Conservation (phyloP, 1,140 invertebrate species). For the Drosophila bipectinata region DNA sequence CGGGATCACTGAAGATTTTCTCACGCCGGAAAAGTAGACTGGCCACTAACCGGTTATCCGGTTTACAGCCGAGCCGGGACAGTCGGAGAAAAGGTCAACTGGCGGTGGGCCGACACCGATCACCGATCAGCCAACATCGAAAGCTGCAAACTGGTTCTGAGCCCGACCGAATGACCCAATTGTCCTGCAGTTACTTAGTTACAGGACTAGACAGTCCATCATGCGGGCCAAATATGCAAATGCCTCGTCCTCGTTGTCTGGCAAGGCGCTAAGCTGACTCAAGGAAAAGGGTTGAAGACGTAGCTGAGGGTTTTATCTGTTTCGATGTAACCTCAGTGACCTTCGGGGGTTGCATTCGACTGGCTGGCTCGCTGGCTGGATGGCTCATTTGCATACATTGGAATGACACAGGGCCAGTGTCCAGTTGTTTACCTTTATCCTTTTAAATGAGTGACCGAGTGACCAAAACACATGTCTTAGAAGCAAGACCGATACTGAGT, state of each 20-base stretch:
- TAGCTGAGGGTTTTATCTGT: constrained; percentile 32
- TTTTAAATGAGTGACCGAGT: constrained; percentile 50
- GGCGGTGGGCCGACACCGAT: not conserved
- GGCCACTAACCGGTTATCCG: constrained; percentile 71
- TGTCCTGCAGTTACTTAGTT: constrained; percentile 74
- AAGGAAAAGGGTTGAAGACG: constrained; percentile 41
- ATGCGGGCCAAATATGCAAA: constrained; percentile 61
- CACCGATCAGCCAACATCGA: not conserved
- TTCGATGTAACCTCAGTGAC: constrained; percentile 60
- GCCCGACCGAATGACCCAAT: constrained; percentile 61
- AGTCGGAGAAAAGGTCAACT: constrained; percentile 52
- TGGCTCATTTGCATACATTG: constrained; percentile 65
- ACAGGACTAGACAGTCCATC: constrained; percentile 56
- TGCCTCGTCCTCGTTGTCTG: constrained; percentile 5
- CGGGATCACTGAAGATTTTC: constrained; percentile 53
- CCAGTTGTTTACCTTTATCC: constrained; percentile 46
- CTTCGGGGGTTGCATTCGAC: constrained; percentile 59
- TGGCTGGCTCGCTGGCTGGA: not conserved
- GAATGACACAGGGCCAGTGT: constrained; percentile 49
- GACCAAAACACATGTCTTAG: constrained; percentile 48
- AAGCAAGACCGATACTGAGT: constrained; percentile 48
- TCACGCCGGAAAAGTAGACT: constrained; percentile 81
- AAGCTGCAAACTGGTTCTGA: constrained; percentile 63
- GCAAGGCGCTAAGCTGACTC: not conserved
- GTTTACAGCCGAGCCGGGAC: constrained; percentile 15